Percentiles rank a stretch among this genome's conserved stretches.
Conservation (phyloP, 2,113 vertebrate genomes). For the Pterocles gutturalis region DNA sequence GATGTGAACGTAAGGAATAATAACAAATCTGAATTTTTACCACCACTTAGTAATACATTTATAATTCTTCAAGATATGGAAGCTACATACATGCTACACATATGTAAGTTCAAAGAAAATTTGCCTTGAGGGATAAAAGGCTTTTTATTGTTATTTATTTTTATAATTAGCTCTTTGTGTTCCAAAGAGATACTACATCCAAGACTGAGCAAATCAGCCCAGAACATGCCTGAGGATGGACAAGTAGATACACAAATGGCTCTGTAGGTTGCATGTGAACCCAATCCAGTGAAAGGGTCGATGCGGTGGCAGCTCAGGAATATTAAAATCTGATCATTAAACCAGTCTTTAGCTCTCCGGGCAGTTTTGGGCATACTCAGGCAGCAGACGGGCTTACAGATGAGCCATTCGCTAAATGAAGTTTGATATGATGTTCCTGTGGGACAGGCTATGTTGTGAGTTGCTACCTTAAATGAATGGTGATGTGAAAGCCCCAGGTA, state of each 20-base stretch:
- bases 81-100: background rate
- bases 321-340: conserved; percentile 23
- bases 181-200: background rate
- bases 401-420: background rate
- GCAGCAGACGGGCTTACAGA: background rate
- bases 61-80: background rate
- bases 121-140: background rate
- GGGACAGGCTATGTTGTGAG: background rate
- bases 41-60: background rate
- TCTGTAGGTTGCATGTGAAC: background rate
- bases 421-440: background rate
- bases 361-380: background rate
- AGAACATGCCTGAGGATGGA: background rate
- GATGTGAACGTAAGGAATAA: background rate
- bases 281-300: background rate
- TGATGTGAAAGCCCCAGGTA: conserved; percentile 21
- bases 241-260: background rate
- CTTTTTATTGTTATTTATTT: conserved; percentile 10
- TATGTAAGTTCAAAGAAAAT: background rate
- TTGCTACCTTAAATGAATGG: conserved; percentile 22
- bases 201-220: background rate
- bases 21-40: background rate
- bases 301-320: background rate
- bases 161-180: conserved; percentile 3
- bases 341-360: background rate